Evolutionary conservation across 2,113 vertebrate species (phyloP).

Genomic region (Alligator sinensis): DNA sequence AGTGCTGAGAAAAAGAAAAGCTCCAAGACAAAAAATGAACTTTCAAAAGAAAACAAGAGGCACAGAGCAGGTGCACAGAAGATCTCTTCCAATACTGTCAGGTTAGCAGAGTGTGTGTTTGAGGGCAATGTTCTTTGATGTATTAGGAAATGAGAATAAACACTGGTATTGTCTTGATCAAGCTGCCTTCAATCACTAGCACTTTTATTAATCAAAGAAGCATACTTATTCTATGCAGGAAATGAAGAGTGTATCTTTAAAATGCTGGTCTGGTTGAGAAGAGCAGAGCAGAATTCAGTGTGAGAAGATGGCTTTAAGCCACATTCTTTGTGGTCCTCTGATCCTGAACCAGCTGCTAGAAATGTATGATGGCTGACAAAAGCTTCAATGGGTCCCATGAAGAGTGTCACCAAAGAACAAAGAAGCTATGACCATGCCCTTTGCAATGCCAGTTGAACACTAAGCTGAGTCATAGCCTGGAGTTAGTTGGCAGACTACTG

Average conservation of each 20-base stretch:
- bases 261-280: neutral
- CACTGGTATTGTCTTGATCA: neutral
- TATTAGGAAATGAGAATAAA: neutral
- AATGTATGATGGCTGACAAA: neutral
- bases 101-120: neutral
- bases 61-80: neutral
- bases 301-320: neutral
- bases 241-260: neutral
- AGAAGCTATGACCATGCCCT: neutral
- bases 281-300: neutral
- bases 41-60: neutral
- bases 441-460: neutral
- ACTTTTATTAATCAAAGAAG: neutral
- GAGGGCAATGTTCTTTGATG: neutral
- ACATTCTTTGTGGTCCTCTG: neutral
- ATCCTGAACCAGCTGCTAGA: neutral
- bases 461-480: neutral
- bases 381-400: neutral
- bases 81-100: neutral
- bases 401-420: neutral
- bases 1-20: neutral
- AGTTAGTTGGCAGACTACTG: neutral
- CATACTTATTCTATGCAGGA: neutral
- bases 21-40: neutral
- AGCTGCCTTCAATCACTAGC: neutral